Evolutionary conservation across 2,797 vertebrate genomes (phyloP).

Genomic region (Trachops cirrhosus): DNA sequence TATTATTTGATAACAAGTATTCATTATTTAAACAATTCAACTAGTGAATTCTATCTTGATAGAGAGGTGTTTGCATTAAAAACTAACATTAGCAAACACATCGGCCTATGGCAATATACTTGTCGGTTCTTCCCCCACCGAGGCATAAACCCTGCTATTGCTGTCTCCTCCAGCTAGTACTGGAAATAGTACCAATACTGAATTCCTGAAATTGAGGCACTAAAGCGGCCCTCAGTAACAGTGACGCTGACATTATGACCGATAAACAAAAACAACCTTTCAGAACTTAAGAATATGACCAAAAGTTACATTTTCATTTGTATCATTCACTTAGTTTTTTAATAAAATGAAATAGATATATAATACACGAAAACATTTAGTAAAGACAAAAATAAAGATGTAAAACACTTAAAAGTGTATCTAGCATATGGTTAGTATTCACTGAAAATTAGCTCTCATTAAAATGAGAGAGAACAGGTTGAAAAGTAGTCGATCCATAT

Average conservation of each 20-base stretch:
- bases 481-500: neutral
- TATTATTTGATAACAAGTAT: neutral
- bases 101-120: neutral
- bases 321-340: neutral
- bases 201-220: neutral
- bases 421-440: neutral
- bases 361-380: neutral
- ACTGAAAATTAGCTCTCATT: neutral
- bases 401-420: neutral
- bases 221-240: neutral
- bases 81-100: neutral
- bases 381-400: neutral
- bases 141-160: neutral
- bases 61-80: neutral
- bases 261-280: neutral
- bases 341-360: neutral
- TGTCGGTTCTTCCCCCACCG: neutral
- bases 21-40: neutral
- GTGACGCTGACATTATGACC: neutral
- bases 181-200: neutral
- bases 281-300: neutral
- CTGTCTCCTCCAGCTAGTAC: neutral
- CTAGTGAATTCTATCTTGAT: neutral
- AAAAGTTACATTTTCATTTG: neutral
- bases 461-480: neutral